A percentile compares a stretch with the other conserved stretches of the same genome.
Conservation (phyloP, 2,888 invertebrate genomes). For the Drosophila bunnanda region DNA sequence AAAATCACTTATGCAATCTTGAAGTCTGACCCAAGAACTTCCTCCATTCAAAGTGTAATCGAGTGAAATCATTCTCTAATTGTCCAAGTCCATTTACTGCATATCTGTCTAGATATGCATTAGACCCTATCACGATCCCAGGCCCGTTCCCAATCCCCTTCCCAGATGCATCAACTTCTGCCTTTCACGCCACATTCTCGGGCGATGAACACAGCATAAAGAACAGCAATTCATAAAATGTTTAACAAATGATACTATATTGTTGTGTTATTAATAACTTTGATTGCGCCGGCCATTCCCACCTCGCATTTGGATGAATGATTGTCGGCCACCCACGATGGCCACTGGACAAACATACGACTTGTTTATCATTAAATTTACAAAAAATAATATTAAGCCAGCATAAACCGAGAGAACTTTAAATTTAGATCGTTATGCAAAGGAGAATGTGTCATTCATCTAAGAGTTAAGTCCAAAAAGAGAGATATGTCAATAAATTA, state of each 20-base stretch:
- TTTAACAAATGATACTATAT: conserved; percentile 67
- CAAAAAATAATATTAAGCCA: conserved; percentile 32
- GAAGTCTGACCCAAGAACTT: conserved; percentile 38
- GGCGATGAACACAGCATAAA: conserved; percentile 55
- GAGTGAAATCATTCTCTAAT: conserved; percentile 46
- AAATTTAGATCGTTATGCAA: conserved; percentile 1
- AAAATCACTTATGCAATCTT: conserved; percentile 28
- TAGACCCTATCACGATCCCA: conserved; percentile 34
- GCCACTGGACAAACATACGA: conserved; percentile 50
- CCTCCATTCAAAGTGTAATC: conserved; percentile 31
- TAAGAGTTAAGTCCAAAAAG: not conserved
- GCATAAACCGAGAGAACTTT: conserved; percentile 9
- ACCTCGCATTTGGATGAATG: conserved; percentile 10
- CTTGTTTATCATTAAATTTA: conserved; percentile 43
- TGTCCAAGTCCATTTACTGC: conserved; percentile 19
- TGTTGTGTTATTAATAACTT: conserved; percentile 63
- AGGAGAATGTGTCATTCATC: not conserved
- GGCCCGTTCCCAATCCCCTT: conserved; percentile 3
- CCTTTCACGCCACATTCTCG: conserved; percentile 73
- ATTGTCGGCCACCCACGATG: conserved; percentile 67
- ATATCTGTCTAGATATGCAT: conserved; percentile 36
- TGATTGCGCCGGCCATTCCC: conserved; percentile 53
- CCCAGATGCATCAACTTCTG: conserved; percentile 46
- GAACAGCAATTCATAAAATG: conserved; percentile 44
- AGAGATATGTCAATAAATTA: conserved; percentile 7